Percentiles rank a stretch among this genome's conserved stretches.
phyloP scores from a whole-genome alignment of 2,113 vertebrate species.

The Bungarus multicinctus region DNA sequence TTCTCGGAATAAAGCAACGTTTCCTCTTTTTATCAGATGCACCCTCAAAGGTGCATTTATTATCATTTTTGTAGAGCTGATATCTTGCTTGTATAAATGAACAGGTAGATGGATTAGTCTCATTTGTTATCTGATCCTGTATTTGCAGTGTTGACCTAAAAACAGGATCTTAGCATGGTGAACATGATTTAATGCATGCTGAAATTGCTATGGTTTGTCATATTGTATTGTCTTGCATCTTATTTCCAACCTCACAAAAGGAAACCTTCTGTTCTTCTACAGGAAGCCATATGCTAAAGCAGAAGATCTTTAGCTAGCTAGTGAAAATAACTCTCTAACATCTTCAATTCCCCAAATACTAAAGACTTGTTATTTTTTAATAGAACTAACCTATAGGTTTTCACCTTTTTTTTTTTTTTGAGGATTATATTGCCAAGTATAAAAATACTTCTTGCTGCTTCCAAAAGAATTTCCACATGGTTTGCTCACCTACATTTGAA shows the following conservation, averaged over 20 bases:
- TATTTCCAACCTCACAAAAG: slow-evolving; percentile 16
- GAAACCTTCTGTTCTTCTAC: background rate
- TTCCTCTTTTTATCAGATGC: background rate
- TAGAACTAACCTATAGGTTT: background rate
- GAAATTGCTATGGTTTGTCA: background rate
- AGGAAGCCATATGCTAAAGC: background rate
- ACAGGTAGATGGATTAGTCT: background rate
- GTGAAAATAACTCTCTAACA: slow-evolving; percentile 58
- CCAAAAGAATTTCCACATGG: background rate
- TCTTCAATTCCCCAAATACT: slow-evolving; percentile 40
- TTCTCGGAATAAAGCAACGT: background rate
- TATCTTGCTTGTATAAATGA: background rate
- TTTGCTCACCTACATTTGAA: background rate
- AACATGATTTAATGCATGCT: background rate
- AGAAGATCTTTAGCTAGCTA: background rate
- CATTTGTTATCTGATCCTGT: slow-evolving; percentile 1
- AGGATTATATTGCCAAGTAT: background rate
- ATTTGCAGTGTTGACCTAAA: slow-evolving; percentile 9
- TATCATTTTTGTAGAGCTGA: background rate
- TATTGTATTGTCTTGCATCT: background rate
- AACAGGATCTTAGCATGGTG: background rate
- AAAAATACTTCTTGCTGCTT: slow-evolving; percentile 8
- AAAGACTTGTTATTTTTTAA: background rate
- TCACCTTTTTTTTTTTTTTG: background rate
- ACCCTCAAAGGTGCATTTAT: background rate